Conservation (phyloP, 2,888 invertebrate genomes). For the Parnassius glacialis region DNA sequence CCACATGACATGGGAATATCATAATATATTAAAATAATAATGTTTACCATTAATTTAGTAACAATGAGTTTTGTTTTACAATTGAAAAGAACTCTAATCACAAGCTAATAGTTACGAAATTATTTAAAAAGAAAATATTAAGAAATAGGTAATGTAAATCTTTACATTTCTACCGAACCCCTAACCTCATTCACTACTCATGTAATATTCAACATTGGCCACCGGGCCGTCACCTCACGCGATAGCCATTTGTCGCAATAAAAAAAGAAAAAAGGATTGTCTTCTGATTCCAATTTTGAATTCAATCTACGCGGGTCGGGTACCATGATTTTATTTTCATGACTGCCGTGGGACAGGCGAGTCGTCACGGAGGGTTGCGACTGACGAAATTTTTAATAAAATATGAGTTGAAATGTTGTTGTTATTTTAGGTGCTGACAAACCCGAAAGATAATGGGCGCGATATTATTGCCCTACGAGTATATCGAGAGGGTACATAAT, state of each 20-base stretch:
- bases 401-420: constrained; percentile 56
- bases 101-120: too few relatives aligned
- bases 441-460: constrained; percentile 46
- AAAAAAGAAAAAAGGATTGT: constrained; percentile 72
- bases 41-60: too few relatives aligned
- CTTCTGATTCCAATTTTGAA: constrained; percentile 78
- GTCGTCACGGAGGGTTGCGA: constrained; percentile 42
- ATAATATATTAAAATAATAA: too few relatives aligned
- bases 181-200: constrained; percentile 47
- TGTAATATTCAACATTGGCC: constrained; percentile 68
- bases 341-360: constrained; percentile 61
- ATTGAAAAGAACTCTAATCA: too few relatives aligned
- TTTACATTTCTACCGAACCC: constrained; percentile 28
- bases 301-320: constrained; percentile 73
- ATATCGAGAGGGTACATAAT: too few relatives aligned
- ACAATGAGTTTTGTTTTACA: too few relatives aligned
- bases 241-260: constrained; percentile 66
- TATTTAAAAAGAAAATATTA: neutral
- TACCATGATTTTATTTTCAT: constrained; percentile 80
- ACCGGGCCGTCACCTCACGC: constrained; percentile 50
- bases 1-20: too few relatives aligned
- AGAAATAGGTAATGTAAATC: neutral
- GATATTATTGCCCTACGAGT: constrained; percentile 33
- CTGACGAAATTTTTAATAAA: constrained; percentile 63
- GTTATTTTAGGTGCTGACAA: constrained; percentile 47